Conservation (phyloP, 2,113 vertebrate species). For the Sinocyclocheilus maitianheensis region DNA sequence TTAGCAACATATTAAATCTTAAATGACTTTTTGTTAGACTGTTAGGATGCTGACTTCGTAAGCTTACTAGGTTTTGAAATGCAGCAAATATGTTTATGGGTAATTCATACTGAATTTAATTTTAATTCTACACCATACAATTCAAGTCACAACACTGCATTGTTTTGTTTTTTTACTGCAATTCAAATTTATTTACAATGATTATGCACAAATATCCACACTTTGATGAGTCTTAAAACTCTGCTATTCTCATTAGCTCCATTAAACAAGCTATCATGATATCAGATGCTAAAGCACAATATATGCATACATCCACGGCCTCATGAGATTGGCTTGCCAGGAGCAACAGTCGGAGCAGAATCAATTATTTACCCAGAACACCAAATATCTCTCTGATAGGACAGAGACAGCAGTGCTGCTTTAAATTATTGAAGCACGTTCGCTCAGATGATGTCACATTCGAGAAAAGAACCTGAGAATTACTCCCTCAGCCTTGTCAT, state of each 20-base stretch:
- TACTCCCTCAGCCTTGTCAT: not conserved
- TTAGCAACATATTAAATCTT: not conserved
- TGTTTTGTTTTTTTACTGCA: not conserved
- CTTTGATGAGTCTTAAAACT: not conserved
- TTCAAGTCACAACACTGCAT: not conserved
- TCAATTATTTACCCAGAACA: slow-evolving; percentile 61
- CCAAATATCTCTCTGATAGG: slow-evolving; percentile 44
- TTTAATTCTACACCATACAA: not conserved
- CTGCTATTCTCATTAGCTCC: not conserved
- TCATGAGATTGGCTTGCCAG: slow-evolving; percentile 5
- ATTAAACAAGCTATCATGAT: slow-evolving; percentile 8
- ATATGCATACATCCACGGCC: not conserved
- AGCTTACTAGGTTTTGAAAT: not conserved
- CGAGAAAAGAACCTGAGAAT: not conserved
- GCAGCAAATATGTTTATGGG: not conserved
- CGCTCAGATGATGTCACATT: slow-evolving; percentile 55
- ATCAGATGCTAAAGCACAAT: not conserved
- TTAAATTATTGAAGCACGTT: slow-evolving; percentile 56
- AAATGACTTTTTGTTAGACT: not conserved
- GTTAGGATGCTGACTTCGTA: not conserved
- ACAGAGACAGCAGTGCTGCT: slow-evolving; percentile 10
- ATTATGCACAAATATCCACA: not conserved
- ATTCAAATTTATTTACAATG: not conserved
- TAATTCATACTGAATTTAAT: not conserved
- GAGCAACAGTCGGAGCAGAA: slow-evolving; percentile 23